phyloP scores from a whole-genome alignment of 1,140 invertebrate species.

The Battus philenor region DNA sequence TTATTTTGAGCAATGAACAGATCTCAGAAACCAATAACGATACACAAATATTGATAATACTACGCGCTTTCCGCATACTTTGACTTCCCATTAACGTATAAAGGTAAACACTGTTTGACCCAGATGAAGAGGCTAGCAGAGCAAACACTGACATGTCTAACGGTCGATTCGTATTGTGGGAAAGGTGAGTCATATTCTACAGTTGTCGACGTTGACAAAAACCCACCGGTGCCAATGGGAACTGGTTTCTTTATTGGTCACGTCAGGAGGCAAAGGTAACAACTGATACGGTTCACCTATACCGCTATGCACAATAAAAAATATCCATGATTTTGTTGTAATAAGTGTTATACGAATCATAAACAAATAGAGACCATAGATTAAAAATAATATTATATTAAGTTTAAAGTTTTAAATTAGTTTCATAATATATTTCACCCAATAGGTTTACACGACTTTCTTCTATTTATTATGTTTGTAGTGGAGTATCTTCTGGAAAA shows the following conservation, averaged over 20 bases:
- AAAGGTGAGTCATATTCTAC: conserved; percentile 1
- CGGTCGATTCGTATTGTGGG: conserved; percentile 3
- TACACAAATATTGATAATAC: too few relatives aligned
- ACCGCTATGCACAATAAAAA: background rate
- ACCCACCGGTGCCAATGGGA: background rate
- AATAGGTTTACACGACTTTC: too few relatives aligned
- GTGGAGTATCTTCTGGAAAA: too few relatives aligned
- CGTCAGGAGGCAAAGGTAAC: background rate
- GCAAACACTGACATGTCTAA: conserved; percentile 8
- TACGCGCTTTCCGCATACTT: background rate
- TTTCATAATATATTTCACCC: too few relatives aligned
- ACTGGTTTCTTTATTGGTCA: conserved; percentile 10
- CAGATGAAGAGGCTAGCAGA: conserved; percentile 1
- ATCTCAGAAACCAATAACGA: too few relatives aligned
- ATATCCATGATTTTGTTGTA: too few relatives aligned
- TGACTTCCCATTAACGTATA: background rate
- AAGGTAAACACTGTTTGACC: conserved; percentile 4
- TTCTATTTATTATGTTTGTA: too few relatives aligned
- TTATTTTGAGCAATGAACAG: too few relatives aligned
- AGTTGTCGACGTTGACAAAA: conserved; percentile 6
- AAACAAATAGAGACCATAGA: too few relatives aligned
- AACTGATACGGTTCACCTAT: background rate
- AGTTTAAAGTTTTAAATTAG: too few relatives aligned
- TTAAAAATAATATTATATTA: too few relatives aligned
- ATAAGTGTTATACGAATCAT: too few relatives aligned